Percentiles rank a stretch among this genome's conserved stretches.
Conservation (phyloP, 2,797 vertebrate genomes). For the Mormyrops boulengeri region DNA sequence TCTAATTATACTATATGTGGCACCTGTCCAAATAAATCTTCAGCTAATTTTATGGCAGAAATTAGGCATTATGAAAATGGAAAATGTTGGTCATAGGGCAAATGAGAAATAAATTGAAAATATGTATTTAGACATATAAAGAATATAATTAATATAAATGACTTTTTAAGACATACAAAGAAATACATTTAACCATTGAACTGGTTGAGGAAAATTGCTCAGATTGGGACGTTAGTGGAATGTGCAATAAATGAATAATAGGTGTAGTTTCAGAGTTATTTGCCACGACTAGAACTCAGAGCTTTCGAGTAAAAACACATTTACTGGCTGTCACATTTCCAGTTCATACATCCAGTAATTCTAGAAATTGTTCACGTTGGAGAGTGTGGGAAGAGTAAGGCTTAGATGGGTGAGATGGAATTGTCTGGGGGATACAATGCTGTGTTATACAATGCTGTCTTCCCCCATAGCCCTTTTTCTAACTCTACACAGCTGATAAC, state of each 20-base stretch:
- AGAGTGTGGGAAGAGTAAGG: neutral
- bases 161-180: too few species aligned
- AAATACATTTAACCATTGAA: too few species aligned
- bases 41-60: neutral
- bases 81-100: too few species aligned
- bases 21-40: neutral
- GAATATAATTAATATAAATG: neutral
- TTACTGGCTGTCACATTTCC: neutral
- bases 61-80: neutral
- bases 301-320: neutral
- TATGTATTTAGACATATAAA: neutral
- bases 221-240: too few species aligned
- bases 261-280: neutral
- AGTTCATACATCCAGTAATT: neutral
- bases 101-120: neutral
- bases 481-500: neutral
- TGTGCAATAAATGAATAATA: too few species aligned
- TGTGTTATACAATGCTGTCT: neutral
- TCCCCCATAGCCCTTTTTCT: neutral
- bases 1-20: neutral
- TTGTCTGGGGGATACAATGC: neutral
- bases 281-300: neutral
- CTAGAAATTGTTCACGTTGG: neutral
- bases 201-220: too few species aligned
- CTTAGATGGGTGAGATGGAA: neutral